phyloP scores from a whole-genome alignment of 2,888 invertebrate species.

The Dicyrtoma fusca region DNA sequence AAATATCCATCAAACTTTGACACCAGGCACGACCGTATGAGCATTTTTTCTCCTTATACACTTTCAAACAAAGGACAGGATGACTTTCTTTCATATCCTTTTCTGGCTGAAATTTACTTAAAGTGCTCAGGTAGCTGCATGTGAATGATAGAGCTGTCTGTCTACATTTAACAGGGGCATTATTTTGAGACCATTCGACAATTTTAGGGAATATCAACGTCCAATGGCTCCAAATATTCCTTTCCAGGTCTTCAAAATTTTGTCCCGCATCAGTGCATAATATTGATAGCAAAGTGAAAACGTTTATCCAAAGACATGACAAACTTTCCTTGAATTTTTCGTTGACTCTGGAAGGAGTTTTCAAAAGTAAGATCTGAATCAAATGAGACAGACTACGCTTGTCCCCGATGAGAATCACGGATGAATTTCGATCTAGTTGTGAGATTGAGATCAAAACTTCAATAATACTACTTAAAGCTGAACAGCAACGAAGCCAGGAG shows the following conservation, averaged over 20 bases:
- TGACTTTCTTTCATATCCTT: constrained; percentile 25
- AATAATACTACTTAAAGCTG: constrained; percentile 42
- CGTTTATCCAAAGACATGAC: constrained; percentile 46
- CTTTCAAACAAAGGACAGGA: constrained; percentile 41
- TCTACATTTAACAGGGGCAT: constrained; percentile 41
- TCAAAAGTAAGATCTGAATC: constrained; percentile 12
- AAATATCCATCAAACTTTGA: constrained; percentile 42
- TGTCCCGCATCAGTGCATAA: constrained; percentile 47
- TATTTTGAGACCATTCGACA: constrained; percentile 44
- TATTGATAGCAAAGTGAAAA: constrained; percentile 44
- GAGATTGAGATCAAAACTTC: constrained; percentile 25
- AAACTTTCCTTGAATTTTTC: constrained; percentile 39
- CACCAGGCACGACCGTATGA: constrained; percentile 46
- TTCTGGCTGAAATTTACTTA: constrained; percentile 32
- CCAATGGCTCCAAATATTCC: constrained; percentile 46
- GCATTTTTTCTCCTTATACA: constrained; percentile 41
- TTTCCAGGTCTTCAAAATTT: constrained; percentile 53
- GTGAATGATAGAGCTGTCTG: constrained; percentile 42
- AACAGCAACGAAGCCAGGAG: constrained; percentile 47
- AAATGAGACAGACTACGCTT: constrained; percentile 33
- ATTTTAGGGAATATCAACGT: constrained; percentile 42
- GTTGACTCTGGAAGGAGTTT: neutral
- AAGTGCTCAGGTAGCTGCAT: constrained; percentile 39
- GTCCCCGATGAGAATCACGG: constrained; percentile 37
- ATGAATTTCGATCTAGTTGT: constrained; percentile 16